Evolutionary conservation across 2,113 vertebrate species (phyloP), one percentile per base, ranked within the genome.

Genomic region (Abramis brama): DNA sequence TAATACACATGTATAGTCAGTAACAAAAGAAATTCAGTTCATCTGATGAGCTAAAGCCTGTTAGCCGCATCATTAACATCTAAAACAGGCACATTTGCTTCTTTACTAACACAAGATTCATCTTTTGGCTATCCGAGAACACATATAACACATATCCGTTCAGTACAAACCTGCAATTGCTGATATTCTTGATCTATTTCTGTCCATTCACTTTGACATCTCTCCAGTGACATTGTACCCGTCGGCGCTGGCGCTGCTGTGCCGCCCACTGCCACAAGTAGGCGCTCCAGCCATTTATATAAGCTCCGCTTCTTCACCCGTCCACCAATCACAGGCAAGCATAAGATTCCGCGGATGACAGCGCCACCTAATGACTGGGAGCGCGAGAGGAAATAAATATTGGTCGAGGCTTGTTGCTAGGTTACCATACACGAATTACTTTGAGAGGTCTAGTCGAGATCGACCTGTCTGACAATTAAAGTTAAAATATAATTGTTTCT

Each of bases 161-260:
- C n/a, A 66, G 5, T 71, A 11, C 84, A 79, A 88, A 97, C 97
- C 97, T 98, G 97, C 64, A 98, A 90, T 89, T 97, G 96, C 91
- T 96, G 96, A 91, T 97, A 97, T 91, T 97, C 97, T 84, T 92
- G 91, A 21, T 98, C 97, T 82, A 97, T 95, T 90, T 97, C 96
- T 17, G 91, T 91, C 97, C 96, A 97, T 90, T 97, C 97, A 74
- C 89, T 91, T 88, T 93, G 92, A 89, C 95, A 96, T 82, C 91
- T 93, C 86, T 94, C 94, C 89, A 94, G 92, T 91, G 94, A 91
- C 94, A 95, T 96, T 59, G 86, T 91, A 86, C 60, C 50, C 25
- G 55, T 59, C 33, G 62, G 68, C 76, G 77, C 62, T 64, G 78
- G 19, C 59, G 71, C 27, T 33, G 33, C 62, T 27, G 59, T 50